These are phyloP conservation scores for Hanleya hanleyi DNA, from an alignment of 2,888 invertebrate species.

Conservation along the genomic window DNA sequence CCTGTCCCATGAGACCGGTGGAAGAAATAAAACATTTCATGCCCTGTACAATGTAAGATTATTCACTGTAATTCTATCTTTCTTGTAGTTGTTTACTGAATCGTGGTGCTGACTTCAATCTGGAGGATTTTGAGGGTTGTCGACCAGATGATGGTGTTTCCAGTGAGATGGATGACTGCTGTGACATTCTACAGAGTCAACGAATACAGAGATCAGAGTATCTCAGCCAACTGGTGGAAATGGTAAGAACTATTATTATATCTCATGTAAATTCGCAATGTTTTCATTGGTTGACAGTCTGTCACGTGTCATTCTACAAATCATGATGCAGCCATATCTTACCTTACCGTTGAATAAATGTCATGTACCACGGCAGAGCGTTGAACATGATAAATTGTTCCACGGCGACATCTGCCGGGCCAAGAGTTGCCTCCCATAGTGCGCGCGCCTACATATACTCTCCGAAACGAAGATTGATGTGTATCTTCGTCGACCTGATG, in stretches of 20 bases:
- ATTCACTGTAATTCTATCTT: background rate
- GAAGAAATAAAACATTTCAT: background rate
- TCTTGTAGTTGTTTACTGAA: slow-evolving; percentile 56
- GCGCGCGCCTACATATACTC: too few species aligned
- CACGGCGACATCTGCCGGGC: too few species aligned
- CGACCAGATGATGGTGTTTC: slow-evolving; percentile 60
- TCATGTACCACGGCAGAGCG: too few species aligned
- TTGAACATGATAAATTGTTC: too few species aligned
- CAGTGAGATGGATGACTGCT: background rate
- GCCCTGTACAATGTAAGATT: background rate
- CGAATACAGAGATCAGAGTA: slow-evolving; percentile 32
- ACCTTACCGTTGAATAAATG: too few species aligned
- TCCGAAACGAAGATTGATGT: too few species aligned
- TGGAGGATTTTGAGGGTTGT: slow-evolving; percentile 56
- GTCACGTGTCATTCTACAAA: too few species aligned
- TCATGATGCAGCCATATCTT: too few species aligned
- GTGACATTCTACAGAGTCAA: background rate
- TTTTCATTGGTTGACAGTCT: too few species aligned
- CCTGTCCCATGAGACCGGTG: background rate
- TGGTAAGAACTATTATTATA: slow-evolving; percentile 34
- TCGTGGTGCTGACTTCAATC: slow-evolving; percentile 66
- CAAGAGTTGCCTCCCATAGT: too few species aligned
- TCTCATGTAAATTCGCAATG: too few species aligned
- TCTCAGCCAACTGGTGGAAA: slow-evolving; percentile 29
- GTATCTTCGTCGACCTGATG: too few species aligned